These are phyloP conservation scores for Cyanoliseus patagonus DNA, from an alignment of 2,113 vertebrate species.

Conservation along the genomic window DNA sequence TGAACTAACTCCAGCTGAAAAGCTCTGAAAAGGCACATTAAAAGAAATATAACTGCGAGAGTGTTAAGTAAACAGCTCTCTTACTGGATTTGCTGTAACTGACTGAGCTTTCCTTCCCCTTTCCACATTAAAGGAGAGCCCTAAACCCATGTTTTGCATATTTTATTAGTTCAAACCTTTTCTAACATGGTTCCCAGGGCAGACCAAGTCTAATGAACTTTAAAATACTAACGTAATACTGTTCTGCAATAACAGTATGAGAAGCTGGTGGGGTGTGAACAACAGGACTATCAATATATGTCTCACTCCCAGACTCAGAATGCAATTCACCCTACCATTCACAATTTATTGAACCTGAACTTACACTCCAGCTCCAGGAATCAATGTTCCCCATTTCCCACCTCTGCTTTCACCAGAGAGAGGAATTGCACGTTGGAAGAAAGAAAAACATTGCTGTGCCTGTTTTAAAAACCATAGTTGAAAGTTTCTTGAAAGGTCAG, in stretches of 20 bases:
- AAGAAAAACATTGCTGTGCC: conserved; percentile 41
- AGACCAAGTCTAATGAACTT: neutral
- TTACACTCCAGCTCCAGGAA: neutral
- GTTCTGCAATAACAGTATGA: neutral
- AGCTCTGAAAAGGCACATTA: conserved; percentile 8
- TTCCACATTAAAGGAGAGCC: conserved; percentile 52
- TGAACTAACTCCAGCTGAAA: conserved; percentile 12
- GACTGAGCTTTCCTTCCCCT: conserved; percentile 45
- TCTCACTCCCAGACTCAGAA: neutral
- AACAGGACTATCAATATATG: conserved; percentile 24
- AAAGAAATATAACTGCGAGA: conserved; percentile 13
- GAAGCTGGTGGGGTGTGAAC: neutral
- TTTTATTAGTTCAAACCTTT: conserved; percentile 44
- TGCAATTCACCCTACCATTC: neutral
- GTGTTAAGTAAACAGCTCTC: conserved; percentile 5
- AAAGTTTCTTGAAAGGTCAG: conserved; percentile 52
- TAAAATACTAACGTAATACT: neutral
- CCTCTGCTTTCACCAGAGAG: neutral
- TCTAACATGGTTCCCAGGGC: conserved; percentile 35
- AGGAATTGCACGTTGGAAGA: neutral
- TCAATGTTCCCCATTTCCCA: neutral
- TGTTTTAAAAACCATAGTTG: neutral
- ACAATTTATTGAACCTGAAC: conserved; percentile 25
- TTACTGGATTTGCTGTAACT: conserved; percentile 10
- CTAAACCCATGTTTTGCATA: conserved; percentile 56